Conservation (phyloP, 1,140 invertebrate species). For the Aphelinus certus region DNA sequence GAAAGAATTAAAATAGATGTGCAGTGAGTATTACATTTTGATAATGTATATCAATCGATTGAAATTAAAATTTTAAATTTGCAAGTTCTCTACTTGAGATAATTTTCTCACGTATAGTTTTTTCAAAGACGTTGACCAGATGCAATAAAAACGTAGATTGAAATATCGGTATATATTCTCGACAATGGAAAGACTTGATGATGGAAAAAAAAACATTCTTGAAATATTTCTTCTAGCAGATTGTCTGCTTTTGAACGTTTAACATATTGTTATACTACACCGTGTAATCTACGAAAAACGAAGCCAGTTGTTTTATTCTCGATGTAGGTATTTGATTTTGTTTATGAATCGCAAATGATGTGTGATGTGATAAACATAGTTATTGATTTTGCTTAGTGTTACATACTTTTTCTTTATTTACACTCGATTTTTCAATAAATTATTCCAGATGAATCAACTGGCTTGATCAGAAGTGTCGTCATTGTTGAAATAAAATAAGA, state of each 20-base stretch:
- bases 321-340: neutral
- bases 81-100: conserved; percentile 1
- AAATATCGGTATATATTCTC: conserved; percentile 19
- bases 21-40: conserved; percentile 25
- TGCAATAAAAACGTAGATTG: conserved; percentile 36
- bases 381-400: neutral
- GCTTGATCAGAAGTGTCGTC: conserved; percentile 10
- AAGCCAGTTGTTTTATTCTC: conserved; percentile 27
- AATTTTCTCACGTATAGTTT: conserved; percentile 21
- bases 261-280: conserved; percentile 33
- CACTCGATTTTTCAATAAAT: conserved; percentile 19
- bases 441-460: conserved; percentile 40
- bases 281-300: conserved; percentile 20
- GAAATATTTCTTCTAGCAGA: conserved; percentile 25
- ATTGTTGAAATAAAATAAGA: conserved; percentile 18
- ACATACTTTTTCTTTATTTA: conserved; percentile 19
- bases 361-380: too few species aligned
- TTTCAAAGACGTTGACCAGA: conserved; percentile 25
- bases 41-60: conserved; percentile 10
- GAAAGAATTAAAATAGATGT: neutral
- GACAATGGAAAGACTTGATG: conserved; percentile 13
- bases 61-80: conserved; percentile 16
- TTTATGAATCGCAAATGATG: too few species aligned
- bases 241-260: conserved; percentile 27
- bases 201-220: conserved; percentile 16